These are phyloP conservation scores for Phrynocephalus guinanensis DNA, from an alignment of 2,797 vertebrate species.

Conservation along the genomic window DNA sequence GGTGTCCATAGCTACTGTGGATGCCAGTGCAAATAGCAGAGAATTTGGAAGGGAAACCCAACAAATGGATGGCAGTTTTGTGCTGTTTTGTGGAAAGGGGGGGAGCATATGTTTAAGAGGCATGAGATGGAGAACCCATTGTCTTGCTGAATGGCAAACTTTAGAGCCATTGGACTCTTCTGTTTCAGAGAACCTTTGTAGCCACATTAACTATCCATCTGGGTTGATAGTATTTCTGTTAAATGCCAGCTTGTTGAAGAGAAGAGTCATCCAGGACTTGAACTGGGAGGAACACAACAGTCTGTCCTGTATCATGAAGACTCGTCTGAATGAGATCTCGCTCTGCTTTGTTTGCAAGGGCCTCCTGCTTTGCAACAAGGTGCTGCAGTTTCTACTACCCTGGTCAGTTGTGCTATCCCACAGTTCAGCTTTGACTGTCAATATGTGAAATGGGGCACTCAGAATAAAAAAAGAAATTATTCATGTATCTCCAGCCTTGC, in stretches of 20 bases:
- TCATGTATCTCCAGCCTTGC: too few relatives aligned
- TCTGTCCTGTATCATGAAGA: background rate
- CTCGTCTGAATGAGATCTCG: background rate
- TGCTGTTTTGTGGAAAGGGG: too few relatives aligned
- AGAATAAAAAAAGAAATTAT: too few relatives aligned
- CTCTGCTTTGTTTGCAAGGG: background rate
- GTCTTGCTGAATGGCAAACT: background rate
- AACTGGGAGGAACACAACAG: background rate
- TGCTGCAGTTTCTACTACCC: too few relatives aligned
- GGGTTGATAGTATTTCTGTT: background rate
- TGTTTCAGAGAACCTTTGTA: background rate
- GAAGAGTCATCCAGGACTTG: background rate
- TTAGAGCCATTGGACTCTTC: background rate
- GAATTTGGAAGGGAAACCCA: background rate
- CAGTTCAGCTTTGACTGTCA: too few relatives aligned
- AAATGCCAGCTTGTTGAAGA: background rate
- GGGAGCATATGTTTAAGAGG: too few relatives aligned
- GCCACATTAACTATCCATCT: background rate
- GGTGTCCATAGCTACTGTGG: background rate
- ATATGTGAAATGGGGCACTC: too few relatives aligned
- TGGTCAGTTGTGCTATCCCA: too few relatives aligned
- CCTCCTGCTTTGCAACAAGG: background rate
- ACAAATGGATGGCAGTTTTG: too few relatives aligned
- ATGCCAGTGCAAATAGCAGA: background rate
- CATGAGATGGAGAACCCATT: background rate